Percentiles rank a stretch among this genome's conserved stretches.
phyloP scores from a whole-genome alignment of 2,113 vertebrate species.

The Odontophorus gujanensis region DNA sequence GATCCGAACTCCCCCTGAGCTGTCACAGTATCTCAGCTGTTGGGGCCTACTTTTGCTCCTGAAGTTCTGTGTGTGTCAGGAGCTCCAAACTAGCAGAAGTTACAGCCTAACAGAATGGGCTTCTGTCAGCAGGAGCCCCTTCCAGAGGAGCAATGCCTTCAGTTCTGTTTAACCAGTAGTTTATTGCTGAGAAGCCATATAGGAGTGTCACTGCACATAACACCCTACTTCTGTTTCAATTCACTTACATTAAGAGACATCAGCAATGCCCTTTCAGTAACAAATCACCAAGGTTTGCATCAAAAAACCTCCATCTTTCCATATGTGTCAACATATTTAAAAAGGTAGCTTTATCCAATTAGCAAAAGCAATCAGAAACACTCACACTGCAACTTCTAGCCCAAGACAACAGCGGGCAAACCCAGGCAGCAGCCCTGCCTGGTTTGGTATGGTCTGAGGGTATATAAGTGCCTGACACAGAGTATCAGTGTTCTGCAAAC shows the following conservation, averaged over 20 bases:
- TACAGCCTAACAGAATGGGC: neutral
- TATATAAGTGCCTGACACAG: fast-evolving
- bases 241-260: neutral
- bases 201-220: neutral
- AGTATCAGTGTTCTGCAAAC: fast-evolving
- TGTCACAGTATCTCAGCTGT: neutral
- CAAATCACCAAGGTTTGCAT: neutral
- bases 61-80: neutral
- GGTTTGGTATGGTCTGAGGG: neutral
- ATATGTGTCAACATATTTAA: neutral
- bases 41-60: neutral
- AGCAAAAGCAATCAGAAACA: neutral
- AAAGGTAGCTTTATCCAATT: neutral
- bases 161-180: too few relatives aligned
- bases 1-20: neutral
- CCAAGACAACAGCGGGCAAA: neutral
- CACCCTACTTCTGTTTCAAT: neutral
- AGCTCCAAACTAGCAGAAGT: neutral
- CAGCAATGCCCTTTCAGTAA: neutral
- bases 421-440: neutral
- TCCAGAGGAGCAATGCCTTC: neutral
- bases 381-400: neutral
- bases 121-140: neutral
- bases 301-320: neutral
- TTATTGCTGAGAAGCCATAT: neutral